Percentiles rank a stretch among this genome's conserved stretches.
Evolutionary conservation across 2,797 vertebrate genomes (phyloP).

Genomic region (Amphiprion clarkii): DNA sequence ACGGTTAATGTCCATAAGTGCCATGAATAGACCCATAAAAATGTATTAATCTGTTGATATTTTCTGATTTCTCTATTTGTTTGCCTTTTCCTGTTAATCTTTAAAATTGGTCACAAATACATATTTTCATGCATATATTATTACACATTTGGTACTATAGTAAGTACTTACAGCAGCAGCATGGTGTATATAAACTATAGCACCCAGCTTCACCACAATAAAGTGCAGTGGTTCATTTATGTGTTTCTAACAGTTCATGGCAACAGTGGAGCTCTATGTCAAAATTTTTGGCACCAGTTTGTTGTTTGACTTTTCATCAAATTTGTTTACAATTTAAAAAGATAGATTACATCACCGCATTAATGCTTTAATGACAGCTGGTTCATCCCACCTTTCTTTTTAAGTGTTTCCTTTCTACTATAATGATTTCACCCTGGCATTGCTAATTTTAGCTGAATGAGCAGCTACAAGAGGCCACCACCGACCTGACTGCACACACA

Average conservation of each 20-base stretch:
- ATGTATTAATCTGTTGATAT: too few relatives aligned
- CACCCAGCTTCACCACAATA: not conserved
- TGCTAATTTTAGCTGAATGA: constrained; percentile 45
- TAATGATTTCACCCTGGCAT: constrained; percentile 1
- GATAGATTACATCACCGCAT: not conserved
- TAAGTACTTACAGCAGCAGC: too few relatives aligned
- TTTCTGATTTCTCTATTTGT: too few relatives aligned
- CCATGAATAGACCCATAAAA: too few relatives aligned
- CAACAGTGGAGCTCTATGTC: not conserved
- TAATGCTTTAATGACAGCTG: not conserved
- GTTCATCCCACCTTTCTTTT: not conserved
- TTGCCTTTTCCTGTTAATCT: not conserved
- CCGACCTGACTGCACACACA: constrained; percentile 20
- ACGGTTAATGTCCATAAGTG: too few relatives aligned
- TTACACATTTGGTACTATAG: too few relatives aligned
- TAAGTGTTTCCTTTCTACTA: not conserved
- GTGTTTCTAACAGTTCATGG: constrained; percentile 3
- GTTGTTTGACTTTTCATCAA: not conserved
- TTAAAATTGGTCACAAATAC: not conserved
- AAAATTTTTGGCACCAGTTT: not conserved
- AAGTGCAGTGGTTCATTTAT: not conserved
- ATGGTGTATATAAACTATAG: too few relatives aligned
- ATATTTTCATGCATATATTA: not conserved
- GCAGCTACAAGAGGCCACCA: constrained; percentile 24
- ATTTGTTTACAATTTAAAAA: not conserved